Evolutionary conservation across 2,113 vertebrate genomes (phyloP).

Genomic region (Corythoichthys haematopterus): DNA sequence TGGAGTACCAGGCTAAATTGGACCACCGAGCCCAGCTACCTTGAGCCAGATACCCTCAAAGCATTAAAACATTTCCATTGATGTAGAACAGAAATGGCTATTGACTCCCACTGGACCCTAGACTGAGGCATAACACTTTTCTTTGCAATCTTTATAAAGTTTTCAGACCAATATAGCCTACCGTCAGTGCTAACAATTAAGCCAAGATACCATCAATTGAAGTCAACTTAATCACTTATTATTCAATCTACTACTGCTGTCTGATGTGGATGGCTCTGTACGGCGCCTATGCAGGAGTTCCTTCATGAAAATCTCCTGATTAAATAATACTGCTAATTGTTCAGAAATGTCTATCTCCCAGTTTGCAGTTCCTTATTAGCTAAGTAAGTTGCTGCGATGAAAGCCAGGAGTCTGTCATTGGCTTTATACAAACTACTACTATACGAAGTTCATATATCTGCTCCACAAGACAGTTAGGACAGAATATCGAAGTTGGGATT

Average conservation of each 20-base stretch:
- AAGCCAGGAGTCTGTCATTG: conserved; percentile 15
- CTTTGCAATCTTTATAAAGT: too few species aligned
- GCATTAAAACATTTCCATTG: too few species aligned
- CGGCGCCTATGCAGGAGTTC: neutral
- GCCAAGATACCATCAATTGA: neutral
- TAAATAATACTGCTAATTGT: conserved; percentile 30
- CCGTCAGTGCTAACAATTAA: neutral
- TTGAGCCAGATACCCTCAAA: too few species aligned
- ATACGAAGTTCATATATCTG: conserved; percentile 6
- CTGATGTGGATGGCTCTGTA: neutral
- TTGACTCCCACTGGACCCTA: too few species aligned
- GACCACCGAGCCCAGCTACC: too few species aligned
- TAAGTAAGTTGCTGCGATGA: conserved; percentile 19
- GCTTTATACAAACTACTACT: neutral
- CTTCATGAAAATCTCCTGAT: conserved; percentile 31
- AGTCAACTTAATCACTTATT: neutral
- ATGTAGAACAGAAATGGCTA: too few species aligned
- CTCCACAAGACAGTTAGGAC: neutral
- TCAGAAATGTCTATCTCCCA: conserved; percentile 24
- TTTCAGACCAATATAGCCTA: too few species aligned
- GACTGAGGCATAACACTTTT: too few species aligned
- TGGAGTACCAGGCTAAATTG: too few species aligned
- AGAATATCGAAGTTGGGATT: neutral
- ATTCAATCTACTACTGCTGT: neutral
- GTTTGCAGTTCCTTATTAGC: conserved; percentile 29